Evolutionary conservation across 2,113 vertebrate species (phyloP), one percentile per base, ranked within the genome.

Genomic region (Notechis scutatus): DNA sequence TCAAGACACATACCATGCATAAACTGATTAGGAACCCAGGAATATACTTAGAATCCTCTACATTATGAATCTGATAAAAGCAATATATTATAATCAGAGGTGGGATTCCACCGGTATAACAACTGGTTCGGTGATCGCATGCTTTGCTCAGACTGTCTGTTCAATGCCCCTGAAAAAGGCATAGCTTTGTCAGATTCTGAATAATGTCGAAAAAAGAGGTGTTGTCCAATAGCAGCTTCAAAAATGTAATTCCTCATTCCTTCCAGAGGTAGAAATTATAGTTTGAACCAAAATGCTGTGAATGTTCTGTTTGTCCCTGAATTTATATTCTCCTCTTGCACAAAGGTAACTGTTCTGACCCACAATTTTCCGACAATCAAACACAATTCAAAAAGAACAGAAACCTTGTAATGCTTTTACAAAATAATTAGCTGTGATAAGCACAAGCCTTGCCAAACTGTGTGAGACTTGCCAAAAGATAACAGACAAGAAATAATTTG

Each of bases 191-290:
- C 59, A 95, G 94, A 96, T 96, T 95, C 94, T 95, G 94, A 95
- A 90, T 95, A 96, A 96, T 94, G 89, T 95, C 93, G 95, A 96
- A 95, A 97, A 97, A 97, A 97, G 96, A 96, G 96, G 94, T 93
- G 92, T 91, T 88, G 91, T 90, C 96, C 93, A 88, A 91, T 96
- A 95, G 94, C 91, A 92, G 94, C 91, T 93, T 93, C 91, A 50
- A 92, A 94, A 94, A 94, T 94, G 94, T 96, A 94, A 92, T 96
- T 96, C 95, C 95, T 96, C 95, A 93, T 96, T 96, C 94, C 45
- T 90, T 95, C 94, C 96, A 94, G 94, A 94, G 94, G 95, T 91
- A 94, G 96, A 96, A 96, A 95, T 95, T 95, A 91, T 94, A 96
- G 95, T 94, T 93, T 92, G 95, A 96, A 96, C 96, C 95, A 96